Percentiles rank a stretch among this genome's conserved stretches.
These are phyloP conservation scores for Myrmophylax atrothorax DNA, from an alignment of 2,113 vertebrate species.

Conservation along the genomic window DNA sequence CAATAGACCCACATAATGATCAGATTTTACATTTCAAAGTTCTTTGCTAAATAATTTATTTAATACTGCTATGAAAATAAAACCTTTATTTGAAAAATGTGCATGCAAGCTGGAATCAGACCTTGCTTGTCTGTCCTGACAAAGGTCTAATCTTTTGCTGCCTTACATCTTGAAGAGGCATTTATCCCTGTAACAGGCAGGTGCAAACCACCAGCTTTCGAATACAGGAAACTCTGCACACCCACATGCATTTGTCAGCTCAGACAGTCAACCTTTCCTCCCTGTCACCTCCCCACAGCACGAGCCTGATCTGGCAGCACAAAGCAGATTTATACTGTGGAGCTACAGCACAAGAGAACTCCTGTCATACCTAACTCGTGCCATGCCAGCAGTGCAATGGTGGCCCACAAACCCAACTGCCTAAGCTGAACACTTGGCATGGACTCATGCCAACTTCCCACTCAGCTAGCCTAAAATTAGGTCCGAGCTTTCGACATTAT, in stretches of 20 bases:
- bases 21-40: slow-evolving; percentile 48
- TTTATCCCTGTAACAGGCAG: slow-evolving; percentile 38
- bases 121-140: slow-evolving; percentile 54
- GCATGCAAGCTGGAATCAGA: slow-evolving; percentile 33
- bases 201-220: slow-evolving; percentile 10
- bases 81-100: slow-evolving; percentile 45
- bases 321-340: background rate
- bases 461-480: background rate
- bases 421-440: background rate
- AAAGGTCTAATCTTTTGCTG: slow-evolving; percentile 49
- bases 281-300: background rate
- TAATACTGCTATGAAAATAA: slow-evolving; percentile 50
- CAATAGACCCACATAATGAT: slow-evolving; percentile 11
- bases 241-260: slow-evolving; percentile 2
- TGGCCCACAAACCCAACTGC: background rate
- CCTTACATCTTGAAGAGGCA: slow-evolving; percentile 37
- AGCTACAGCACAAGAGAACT: background rate
- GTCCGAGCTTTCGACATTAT: background rate
- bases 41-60: slow-evolving; percentile 46
- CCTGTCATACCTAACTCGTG: background rate
- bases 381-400: fast-evolving
- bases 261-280: slow-evolving; percentile 47
- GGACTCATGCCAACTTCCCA: background rate
- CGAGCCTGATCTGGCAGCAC: background rate
- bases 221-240: slow-evolving; percentile 12